Evolutionary conservation across 2,888 invertebrate species (phyloP).

Genomic region (Orchestes rusci): DNA sequence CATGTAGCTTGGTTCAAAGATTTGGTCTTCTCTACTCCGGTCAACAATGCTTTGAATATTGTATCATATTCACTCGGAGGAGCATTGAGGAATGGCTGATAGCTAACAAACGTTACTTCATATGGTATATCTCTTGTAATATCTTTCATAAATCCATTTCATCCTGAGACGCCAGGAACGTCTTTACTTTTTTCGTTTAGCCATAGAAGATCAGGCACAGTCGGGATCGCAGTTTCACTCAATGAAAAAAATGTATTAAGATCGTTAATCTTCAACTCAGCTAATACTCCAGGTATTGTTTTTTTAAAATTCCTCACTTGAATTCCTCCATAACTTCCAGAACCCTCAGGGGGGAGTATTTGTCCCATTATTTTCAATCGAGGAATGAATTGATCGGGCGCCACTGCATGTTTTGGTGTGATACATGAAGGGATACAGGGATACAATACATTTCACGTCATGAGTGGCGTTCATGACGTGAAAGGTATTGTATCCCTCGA

Average conservation of each 20-base stretch:
- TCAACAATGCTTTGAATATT: background rate
- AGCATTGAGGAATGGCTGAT: slow-evolving; percentile 1
- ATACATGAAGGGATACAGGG: slow-evolving; percentile 3
- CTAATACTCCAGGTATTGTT: slow-evolving; percentile 19
- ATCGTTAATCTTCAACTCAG: slow-evolving; percentile 14
- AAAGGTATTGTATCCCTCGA: too few species aligned
- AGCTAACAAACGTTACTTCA: slow-evolving; percentile 1
- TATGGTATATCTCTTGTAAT: background rate
- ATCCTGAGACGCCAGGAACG: slow-evolving; percentile 3
- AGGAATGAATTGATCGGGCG: background rate
- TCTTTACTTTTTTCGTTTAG: background rate
- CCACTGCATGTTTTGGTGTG: background rate
- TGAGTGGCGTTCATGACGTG: too few species aligned
- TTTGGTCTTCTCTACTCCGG: background rate
- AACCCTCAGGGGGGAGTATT: background rate
- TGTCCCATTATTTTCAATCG: slow-evolving; percentile 1
- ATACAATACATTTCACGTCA: too few species aligned
- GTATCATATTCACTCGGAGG: background rate
- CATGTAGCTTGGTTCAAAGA: slow-evolving; percentile 1
- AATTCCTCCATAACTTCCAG: background rate
- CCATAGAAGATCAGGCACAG: slow-evolving; percentile 2
- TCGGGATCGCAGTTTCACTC: background rate
- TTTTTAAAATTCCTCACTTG: slow-evolving; percentile 1
- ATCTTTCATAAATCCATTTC: slow-evolving; percentile 22
- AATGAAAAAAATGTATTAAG: slow-evolving; percentile 2